Evolutionary conservation across 2,888 invertebrate genomes (phyloP).

Genomic region (Tricholauxania praeusta): DNA sequence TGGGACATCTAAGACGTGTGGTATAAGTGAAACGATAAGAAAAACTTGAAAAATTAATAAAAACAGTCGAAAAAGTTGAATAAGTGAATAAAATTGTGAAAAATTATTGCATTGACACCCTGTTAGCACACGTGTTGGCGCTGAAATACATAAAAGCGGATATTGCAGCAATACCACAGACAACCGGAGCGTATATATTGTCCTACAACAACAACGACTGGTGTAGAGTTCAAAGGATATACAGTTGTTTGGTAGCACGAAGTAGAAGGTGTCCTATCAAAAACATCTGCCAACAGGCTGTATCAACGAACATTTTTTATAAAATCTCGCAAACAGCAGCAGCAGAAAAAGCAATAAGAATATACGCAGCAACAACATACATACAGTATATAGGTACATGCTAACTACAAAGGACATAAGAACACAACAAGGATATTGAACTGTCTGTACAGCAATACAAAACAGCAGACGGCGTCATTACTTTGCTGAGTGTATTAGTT

Average conservation of each 20-base stretch:
- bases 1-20: slow-evolving; percentile 17
- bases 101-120: background rate
- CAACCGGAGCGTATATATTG: background rate
- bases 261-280: background rate
- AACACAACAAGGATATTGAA: no score
- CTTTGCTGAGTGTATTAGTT: no score
- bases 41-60: slow-evolving; percentile 1
- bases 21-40: background rate
- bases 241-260: background rate
- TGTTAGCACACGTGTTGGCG: slow-evolving; percentile 12
- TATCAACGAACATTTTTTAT: background rate
- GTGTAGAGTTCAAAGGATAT: background rate
- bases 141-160: background rate
- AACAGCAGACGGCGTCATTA: background rate
- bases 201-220: slow-evolving; percentile 5
- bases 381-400: no score
- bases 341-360: background rate
- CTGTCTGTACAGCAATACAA: slow-evolving; percentile 2
- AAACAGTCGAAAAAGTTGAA: background rate
- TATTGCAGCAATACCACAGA: background rate
- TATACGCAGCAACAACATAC: background rate
- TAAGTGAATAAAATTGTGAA: background rate
- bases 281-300: slow-evolving; percentile 19
- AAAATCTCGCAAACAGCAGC: background rate
- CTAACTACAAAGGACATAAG: no score